Conservation (phyloP, 2,888 invertebrate species). For the Chymomyza amoena region DNA sequence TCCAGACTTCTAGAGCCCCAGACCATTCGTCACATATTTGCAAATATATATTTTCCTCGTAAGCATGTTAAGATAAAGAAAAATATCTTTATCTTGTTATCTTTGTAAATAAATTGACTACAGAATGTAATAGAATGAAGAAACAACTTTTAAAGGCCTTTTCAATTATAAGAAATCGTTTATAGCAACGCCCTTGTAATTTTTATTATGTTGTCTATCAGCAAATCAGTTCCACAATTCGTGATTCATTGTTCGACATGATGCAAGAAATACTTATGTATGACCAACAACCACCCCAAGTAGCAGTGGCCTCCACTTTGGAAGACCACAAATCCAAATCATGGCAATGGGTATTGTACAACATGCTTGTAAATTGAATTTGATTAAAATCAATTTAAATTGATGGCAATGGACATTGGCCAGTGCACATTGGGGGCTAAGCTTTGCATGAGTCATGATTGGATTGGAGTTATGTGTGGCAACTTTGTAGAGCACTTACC, state of each 20-base stretch:
- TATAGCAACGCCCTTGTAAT: neutral
- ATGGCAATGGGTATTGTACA: neutral
- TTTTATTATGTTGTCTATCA: neutral
- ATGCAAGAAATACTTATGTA: neutral
- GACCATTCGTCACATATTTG: no score
- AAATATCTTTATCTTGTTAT: no score
- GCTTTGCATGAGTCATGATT: neutral
- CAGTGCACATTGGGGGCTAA: neutral
- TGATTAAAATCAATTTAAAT: slow-evolving; percentile 75
- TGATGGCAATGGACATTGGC: slow-evolving; percentile 42
- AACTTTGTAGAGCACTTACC: slow-evolving; percentile 60
- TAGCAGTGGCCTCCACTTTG: neutral
- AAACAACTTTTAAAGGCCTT: neutral
- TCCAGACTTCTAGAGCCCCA: no score
- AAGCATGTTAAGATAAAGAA: no score
- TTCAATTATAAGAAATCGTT: neutral
- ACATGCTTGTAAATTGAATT: slow-evolving; percentile 60
- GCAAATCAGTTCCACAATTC: neutral
- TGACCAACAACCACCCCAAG: slow-evolving; percentile 25
- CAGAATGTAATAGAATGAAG: neutral
- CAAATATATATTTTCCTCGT: no score
- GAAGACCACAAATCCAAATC: neutral
- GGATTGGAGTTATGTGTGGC: neutral
- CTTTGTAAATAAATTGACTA: no score
- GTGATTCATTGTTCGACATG: slow-evolving; percentile 3